Base-by-base conservation (phyloP, 1,140 invertebrate genomes). In the Aphaenogaster rudis region DNA sequence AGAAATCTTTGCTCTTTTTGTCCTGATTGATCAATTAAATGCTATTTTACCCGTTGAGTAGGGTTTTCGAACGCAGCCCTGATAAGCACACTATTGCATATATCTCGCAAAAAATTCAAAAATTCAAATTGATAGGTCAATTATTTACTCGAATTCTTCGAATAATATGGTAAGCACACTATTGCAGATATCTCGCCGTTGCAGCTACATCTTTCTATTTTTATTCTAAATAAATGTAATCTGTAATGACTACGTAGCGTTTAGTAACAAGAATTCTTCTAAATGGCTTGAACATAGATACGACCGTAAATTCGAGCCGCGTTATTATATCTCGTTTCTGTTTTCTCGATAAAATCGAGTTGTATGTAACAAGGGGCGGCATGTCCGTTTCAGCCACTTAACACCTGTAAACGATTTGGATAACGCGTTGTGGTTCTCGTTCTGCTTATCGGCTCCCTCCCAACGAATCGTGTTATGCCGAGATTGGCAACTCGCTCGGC, bases 391-490 rank as follows among this genome's bases (percentile, higher is more conserved):
- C 4, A 45, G 3, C 17, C 39, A 78, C 8, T 59, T 11, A 28
- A 76, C 72, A 21, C 17, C 28, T 42, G 13, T 57, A 39, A 59
- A 50, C 17, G 17, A 59, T 48, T 48, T 59, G 36, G 1, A 71
- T 36, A 59, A 59, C 8, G 15, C 52, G 0, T 45, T 17, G 45
- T 33, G 9, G n/a, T 57, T 57, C 36, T 48, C 7, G 45, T 74
- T n/a, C 28, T 71, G 64, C 13, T 72, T 36, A 45, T 54, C 36
- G n/a, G 39, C 2, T 28, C 42, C 28, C 21, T 13, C 36, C n/a
- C 17, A 77, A 87, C 11, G 63, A 50, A 52, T 67, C 36, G 85
- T 90, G 88, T 90, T 81, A 89, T 89, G 88, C 57, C 52, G 84
- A 89, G 64, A 82, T 64, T 82, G 79, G 50, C 57, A 80, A 87